Evolutionary conservation across 2,888 invertebrate genomes (phyloP).

Genomic region (Polydrusus cervinus): DNA sequence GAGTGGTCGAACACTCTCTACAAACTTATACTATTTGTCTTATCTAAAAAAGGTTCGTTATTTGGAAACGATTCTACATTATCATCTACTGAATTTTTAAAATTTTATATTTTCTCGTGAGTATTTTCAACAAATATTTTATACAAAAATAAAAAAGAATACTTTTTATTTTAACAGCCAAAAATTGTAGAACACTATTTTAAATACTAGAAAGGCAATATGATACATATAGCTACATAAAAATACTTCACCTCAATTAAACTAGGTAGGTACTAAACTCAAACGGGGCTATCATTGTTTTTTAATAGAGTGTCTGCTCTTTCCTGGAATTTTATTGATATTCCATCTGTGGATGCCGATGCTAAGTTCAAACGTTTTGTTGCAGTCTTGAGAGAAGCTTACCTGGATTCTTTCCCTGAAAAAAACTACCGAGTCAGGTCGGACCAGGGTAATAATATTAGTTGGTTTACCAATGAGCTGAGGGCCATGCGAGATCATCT

Average conservation of each 20-base stretch:
- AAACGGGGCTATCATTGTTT: no score
- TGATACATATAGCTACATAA: slow-evolving; percentile 10
- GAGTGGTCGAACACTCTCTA: not conserved
- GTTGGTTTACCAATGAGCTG: no score
- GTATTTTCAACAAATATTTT: slow-evolving; percentile 10
- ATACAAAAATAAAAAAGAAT: slow-evolving; percentile 27
- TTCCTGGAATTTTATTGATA: no score
- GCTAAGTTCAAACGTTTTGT: no score
- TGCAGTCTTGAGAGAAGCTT: no score
- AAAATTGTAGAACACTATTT: slow-evolving; percentile 4
- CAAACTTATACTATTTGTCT: not conserved
- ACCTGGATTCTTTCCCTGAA: no score
- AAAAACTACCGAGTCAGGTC: no score
- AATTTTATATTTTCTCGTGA: not conserved
- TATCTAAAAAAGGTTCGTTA: not conserved
- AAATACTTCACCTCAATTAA: not conserved
- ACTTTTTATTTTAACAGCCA: slow-evolving; percentile 28
- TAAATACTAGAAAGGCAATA: slow-evolving; percentile 18
- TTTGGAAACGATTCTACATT: not conserved
- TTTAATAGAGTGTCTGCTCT: no score
- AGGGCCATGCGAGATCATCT: no score
- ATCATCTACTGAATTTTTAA: not conserved
- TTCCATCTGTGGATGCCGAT: no score
- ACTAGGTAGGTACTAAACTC: no score
- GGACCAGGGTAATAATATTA: no score